Evolutionary conservation across 2,888 invertebrate genomes (phyloP), one percentile per base, ranked within the genome.

Genomic region (Entomobrya multifasciata): DNA sequence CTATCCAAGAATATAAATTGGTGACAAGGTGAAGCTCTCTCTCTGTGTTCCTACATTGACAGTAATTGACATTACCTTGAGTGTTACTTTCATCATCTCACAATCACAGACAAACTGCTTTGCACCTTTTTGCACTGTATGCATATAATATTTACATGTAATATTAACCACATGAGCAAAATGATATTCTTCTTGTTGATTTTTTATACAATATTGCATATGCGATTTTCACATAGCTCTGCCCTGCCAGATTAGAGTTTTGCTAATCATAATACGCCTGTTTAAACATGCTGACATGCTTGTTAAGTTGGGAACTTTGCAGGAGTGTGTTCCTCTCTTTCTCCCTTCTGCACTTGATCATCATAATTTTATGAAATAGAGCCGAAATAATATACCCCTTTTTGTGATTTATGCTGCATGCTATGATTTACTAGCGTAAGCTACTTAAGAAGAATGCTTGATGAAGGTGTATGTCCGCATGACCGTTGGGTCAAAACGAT

Each of bases 1-100:
- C 41, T 49, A n/a, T n/a, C 5, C 25, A n/a, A n/a, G 36, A 49
- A 13, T 36, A 4, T 25, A 55, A 49, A 36, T 11, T 20, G 27
- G 74, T 2, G 67, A 30, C 36, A 47, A 81, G 22, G 55, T n/a
- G 57, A 57, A 65, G 36, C 20, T 8, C n/a, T 36, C 76, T n/a
- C n/a, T n/a, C n/a, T n/a, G n/a, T 76, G 78, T 41, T 81, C 76
- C 78, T 27, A 10, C 74, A 81, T 80, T 86, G 86, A 86, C 86
- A 86, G 86, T 86, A 86, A 86, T 86, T 86, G 86, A 86, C 81
- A 86, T 79, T 47, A 10, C 52, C 36, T 22, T 70, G 11, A 5
- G 20, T 27, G 36, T 55, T 41, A 22, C 30, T 74, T 82, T 82
- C 74, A 36, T 36, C n/a, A n/a, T n/a, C n/a, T n/a, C n/a, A n/a